phyloP scores from a whole-genome alignment of 92 coral and sea anemone genomes.

The Porites rus region DNA sequence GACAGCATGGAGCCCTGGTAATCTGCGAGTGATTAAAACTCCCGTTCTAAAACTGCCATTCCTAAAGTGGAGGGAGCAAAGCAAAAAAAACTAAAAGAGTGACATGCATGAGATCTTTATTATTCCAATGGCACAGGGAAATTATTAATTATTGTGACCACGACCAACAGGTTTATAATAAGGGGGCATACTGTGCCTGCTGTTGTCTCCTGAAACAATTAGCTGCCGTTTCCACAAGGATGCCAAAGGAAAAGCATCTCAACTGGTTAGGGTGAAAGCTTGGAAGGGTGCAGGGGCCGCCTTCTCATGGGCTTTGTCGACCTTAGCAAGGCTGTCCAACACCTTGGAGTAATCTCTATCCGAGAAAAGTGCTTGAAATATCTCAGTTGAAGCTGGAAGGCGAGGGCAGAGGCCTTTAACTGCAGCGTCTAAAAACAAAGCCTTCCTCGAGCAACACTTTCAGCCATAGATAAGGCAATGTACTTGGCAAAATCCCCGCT shows the following conservation, averaged over 20 bases:
- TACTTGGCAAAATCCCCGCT: too few relatives aligned
- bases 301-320: constrained; percentile 30
- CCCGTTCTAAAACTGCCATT: not conserved
- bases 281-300: constrained; percentile 25
- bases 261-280: not conserved
- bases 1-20: not conserved
- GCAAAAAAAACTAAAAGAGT: not conserved
- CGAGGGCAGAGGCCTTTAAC: too few relatives aligned
- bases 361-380: too few relatives aligned
- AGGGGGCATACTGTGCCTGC: not conserved
- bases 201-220: not conserved
- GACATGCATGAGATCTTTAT: not conserved
- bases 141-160: not conserved
- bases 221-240: not conserved
- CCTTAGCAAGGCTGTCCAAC: constrained; percentile 9
- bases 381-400: too few relatives aligned
- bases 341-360: too few relatives aligned
- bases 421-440: too few relatives aligned
- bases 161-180: not conserved
- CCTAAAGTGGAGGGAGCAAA: not conserved
- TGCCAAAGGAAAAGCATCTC: not conserved
- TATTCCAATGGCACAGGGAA: not conserved
- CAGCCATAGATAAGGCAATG: not conserved
- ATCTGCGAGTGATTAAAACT: not conserved
- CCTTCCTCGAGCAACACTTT: constrained; percentile 16